These are phyloP conservation scores for Gallinago paraguaiae DNA, from an alignment of 2,113 vertebrate species.

Conservation along the genomic window DNA sequence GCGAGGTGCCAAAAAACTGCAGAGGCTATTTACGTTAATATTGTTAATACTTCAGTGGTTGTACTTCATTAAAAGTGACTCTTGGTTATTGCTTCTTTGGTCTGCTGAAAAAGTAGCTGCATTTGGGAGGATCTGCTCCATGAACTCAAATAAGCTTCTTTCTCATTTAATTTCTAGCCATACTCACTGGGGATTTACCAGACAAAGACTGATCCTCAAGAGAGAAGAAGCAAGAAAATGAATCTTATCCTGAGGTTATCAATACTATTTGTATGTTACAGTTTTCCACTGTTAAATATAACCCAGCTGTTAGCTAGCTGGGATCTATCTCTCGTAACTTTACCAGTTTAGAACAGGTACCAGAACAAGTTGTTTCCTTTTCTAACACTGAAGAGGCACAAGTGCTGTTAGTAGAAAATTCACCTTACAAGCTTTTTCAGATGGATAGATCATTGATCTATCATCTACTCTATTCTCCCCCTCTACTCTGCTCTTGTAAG, in stretches of 20 bases:
- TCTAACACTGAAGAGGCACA: not conserved
- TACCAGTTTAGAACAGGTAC: not conserved
- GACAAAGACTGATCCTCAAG: not conserved
- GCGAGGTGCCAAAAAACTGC: not conserved
- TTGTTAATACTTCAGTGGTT: not conserved
- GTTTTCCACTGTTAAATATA: not conserved
- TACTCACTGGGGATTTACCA: not conserved
- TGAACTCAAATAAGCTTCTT: not conserved
- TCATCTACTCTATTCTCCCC: not conserved
- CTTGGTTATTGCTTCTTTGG: accelerated
- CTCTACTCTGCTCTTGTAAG: not conserved
- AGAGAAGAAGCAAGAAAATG: not conserved
- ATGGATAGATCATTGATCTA: not conserved
- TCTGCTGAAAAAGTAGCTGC: not conserved
- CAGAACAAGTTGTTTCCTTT: not conserved
- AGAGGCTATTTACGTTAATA: not conserved
- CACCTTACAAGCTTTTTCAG: not conserved
- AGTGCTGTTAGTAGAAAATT: not conserved
- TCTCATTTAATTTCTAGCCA: not conserved
- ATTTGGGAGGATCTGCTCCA: not conserved
- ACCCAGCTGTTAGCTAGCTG: accelerated
- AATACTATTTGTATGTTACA: not conserved
- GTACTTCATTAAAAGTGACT: not conserved
- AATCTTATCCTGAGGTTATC: not conserved
- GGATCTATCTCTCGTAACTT: not conserved